A percentile compares a stretch with the other conserved stretches of the same genome.
phyloP scores from a whole-genome alignment of 2,888 invertebrate species.

The Chelonus formosanus region DNA sequence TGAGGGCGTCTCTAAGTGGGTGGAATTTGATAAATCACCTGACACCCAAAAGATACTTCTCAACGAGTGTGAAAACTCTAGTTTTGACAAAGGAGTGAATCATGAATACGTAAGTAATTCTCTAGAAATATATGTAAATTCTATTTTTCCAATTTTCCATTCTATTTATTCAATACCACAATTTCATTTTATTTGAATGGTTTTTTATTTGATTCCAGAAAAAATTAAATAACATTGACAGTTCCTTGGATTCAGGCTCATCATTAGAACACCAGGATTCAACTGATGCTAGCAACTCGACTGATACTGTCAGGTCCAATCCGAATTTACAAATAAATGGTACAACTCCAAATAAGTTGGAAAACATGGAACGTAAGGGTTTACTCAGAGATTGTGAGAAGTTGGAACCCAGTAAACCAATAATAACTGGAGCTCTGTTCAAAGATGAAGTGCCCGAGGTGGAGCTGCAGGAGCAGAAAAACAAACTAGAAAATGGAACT shows the following conservation, averaged over 20 bases:
- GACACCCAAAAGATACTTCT: constrained; percentile 59
- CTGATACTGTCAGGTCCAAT: constrained; percentile 57
- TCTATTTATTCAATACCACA: neutral
- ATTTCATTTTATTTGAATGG: too few relatives aligned
- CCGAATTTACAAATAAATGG: constrained; percentile 58
- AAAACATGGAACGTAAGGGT: constrained; percentile 50
- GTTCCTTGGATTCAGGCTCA: constrained; percentile 47
- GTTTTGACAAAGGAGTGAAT: constrained; percentile 49
- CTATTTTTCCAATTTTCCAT: too few relatives aligned
- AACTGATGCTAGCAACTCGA: constrained; percentile 55
- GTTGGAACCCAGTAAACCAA: constrained; percentile 71
- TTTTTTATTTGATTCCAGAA: constrained; percentile 45
- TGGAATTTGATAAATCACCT: constrained; percentile 62
- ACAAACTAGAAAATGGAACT: constrained; percentile 66
- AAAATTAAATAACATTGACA: constrained; percentile 46
- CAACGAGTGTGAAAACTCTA: constrained; percentile 51
- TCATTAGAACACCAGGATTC: constrained; percentile 57
- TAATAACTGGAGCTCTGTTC: constrained; percentile 76
- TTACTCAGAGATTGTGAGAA: constrained; percentile 66
- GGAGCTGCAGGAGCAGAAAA: constrained; percentile 66
- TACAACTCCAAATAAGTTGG: constrained; percentile 49
- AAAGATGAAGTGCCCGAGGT: constrained; percentile 70
- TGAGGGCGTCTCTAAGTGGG: constrained; percentile 59
- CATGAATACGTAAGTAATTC: constrained; percentile 44
- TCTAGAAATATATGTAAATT: too few relatives aligned